A percentile compares a stretch with the other conserved stretches of the same genome.
These are phyloP conservation scores for Falco cherrug DNA, from an alignment of 2,797 vertebrate species.

Conservation along the genomic window DNA sequence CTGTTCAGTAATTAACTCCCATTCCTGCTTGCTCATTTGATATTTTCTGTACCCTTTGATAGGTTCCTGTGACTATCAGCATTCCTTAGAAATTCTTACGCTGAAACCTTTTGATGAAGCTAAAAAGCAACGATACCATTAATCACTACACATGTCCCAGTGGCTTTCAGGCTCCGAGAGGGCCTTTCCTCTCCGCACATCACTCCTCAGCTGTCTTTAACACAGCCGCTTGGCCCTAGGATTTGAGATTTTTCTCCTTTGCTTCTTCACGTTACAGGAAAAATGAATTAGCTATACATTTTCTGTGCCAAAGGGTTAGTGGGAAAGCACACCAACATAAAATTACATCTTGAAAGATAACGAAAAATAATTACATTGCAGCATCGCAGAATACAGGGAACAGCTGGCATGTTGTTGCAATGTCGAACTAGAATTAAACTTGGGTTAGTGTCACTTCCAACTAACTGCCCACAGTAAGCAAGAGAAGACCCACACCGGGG, in stretches of 20 bases:
- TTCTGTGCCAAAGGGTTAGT: not conserved
- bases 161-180: constrained; percentile 21
- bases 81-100: constrained; percentile 71
- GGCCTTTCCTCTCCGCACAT: not conserved
- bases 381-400: constrained; percentile 50
- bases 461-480: constrained; percentile 61
- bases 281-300: not conserved
- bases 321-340: constrained; percentile 32
- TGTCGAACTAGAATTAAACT: constrained; percentile 73
- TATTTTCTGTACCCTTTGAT: constrained; percentile 74
- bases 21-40: constrained; percentile 76
- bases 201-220: not conserved
- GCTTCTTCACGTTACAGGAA: not conserved
- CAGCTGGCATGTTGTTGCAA: constrained; percentile 69
- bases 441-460: constrained; percentile 72
- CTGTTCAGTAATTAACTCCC: constrained; percentile 82
- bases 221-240: not conserved
- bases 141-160: constrained; percentile 43
- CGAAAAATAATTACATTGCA: constrained; percentile 57
- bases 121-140: constrained; percentile 64
- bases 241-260: not conserved
- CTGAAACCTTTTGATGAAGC: constrained; percentile 69
- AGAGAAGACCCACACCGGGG: constrained; percentile 25
- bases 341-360: constrained; percentile 61
- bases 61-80: constrained; percentile 73